phyloP scores from a whole-genome alignment of 2,113 vertebrate species.

The Columba janthina region DNA sequence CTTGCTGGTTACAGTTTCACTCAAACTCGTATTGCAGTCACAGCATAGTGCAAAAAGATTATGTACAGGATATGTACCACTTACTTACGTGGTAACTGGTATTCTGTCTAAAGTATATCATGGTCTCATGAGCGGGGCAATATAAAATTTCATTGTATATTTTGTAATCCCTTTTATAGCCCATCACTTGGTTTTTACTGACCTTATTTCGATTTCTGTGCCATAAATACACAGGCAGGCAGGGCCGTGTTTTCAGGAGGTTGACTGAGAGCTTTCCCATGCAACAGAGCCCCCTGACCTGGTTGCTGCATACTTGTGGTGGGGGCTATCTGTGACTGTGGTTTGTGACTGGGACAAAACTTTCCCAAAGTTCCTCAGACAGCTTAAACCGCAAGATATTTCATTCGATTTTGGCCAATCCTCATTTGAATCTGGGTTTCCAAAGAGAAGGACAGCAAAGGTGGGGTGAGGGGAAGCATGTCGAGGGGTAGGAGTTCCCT shows the following conservation, averaged over 20 bases:
- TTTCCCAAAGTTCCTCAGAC: not conserved
- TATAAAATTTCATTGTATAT: not conserved
- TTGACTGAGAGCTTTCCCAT: not conserved
- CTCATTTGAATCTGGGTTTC: not conserved
- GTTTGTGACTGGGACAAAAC: not conserved
- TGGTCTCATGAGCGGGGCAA: fast-evolving
- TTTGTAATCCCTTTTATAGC: not conserved
- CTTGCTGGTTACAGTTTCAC: not conserved
- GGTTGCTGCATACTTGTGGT: not conserved
- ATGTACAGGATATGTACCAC: not conserved
- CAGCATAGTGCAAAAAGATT: not conserved
- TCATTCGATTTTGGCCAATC: not conserved
- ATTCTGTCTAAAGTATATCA: not conserved
- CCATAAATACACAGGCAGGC: not conserved
- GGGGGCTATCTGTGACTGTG: not conserved
- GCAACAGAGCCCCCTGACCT: slow-evolving; percentile 8
- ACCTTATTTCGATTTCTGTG: not conserved
- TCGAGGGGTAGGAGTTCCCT: fast-evolving
- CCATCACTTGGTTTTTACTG: not conserved
- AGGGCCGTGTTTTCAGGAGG: not conserved
- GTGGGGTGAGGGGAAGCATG: not conserved
- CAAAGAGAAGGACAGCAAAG: not conserved
- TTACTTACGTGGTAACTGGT: not conserved
- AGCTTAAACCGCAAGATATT: not conserved
- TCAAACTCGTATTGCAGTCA: not conserved